Conservation (phyloP, 53 echinoderm and acorn worm genomes). For the Crossaster papposus region DNA sequence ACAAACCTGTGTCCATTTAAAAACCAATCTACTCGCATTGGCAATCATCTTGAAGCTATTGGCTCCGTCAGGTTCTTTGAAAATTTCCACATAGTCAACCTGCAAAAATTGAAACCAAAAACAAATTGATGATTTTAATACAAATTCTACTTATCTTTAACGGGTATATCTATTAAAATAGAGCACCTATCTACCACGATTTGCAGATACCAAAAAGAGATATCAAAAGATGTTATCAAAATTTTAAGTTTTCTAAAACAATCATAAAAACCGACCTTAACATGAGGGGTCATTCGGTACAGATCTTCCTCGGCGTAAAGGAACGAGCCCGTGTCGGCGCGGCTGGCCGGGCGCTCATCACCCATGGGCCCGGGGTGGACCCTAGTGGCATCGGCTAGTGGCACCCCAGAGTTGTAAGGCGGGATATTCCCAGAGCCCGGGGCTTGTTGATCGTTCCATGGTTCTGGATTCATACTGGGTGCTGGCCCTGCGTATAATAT, state of each 20-base stretch:
- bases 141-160: neutral
- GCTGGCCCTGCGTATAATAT: neutral
- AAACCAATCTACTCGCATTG: neutral
- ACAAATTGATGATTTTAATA: neutral
- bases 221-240: too few relatives aligned
- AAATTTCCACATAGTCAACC: slow-evolving; percentile 15
- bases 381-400: neutral
- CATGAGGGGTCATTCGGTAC: neutral
- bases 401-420: neutral
- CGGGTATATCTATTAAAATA: too few relatives aligned
- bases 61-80: slow-evolving; percentile 3
- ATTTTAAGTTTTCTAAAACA: neutral
- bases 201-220: too few relatives aligned
- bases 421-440: too few relatives aligned
- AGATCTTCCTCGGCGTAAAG: slow-evolving; percentile 1
- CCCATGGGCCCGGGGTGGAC: neutral
- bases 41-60: neutral
- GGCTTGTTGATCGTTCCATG: neutral
- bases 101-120: neutral
- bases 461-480: neutral
- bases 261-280: neutral
- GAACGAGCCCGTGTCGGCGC: neutral
- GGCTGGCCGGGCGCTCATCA: neutral
- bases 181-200: too few relatives aligned
- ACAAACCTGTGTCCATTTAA: slow-evolving; percentile 28